Evolutionary conservation across 2,888 invertebrate species (phyloP), one percentile per base, ranked within the genome.

Genomic region (Yponomeuta plumbellus): DNA sequence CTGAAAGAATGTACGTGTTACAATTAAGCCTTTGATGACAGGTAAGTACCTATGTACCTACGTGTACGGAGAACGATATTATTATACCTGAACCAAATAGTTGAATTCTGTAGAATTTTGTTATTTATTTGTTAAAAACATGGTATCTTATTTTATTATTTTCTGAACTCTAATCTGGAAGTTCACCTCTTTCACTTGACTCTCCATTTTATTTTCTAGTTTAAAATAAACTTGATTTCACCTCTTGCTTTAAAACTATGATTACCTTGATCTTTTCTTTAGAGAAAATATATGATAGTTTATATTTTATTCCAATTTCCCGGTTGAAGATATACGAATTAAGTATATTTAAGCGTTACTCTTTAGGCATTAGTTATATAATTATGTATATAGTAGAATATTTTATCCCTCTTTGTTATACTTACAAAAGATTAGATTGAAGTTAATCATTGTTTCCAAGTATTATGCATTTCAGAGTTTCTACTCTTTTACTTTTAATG

Each of bases 211-310:
- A 40, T 11, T 61, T 64, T 61, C 39, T 59, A 26, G 64, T 62
- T 40, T 34, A 66, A 26, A 44, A 4, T 59, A 4, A 59, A 59
- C 13, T 59, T 59, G 34, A 39, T 63, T 61, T 61, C 39, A 66
- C 13, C n/a, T 40, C 13, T 20, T 66, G 52, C 59, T 58, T 59
- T 75, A 68, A 67, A 73, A 81, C 86, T 86, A 88, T 89, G 88
- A 88, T 89, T 86, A 82, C 84, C 86, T 89, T 88, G 86, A 88
- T 89, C 88, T 87, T 84, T 80, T 88, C 88, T 86, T 88, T 77
- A 71, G 70, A 71, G 66, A 13, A 52, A 52, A 52, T 52, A 52
- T 52, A 52, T 73, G 71, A 72, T 70, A 72, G 64, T 72, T 67
- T 72, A 71, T 74, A 71, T 67, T 71, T 72, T 72, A 68, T 71